Conservation (phyloP, 2,113 vertebrate species). For the Saguinus imperator region DNA sequence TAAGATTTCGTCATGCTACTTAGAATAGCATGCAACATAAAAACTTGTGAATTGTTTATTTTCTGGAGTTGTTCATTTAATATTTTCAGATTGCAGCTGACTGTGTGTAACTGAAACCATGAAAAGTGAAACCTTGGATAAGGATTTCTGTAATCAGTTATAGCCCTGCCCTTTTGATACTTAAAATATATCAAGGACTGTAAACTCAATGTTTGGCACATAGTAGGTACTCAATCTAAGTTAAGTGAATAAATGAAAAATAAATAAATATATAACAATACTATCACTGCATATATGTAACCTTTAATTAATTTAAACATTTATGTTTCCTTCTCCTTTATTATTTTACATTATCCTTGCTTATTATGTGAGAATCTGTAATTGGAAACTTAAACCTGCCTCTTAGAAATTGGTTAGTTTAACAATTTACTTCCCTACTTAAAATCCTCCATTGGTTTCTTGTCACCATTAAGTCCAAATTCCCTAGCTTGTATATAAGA, state of each 20-base stretch:
- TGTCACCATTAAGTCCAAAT: not conserved
- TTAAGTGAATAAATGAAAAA: slow-evolving; percentile 20
- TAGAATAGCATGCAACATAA: not conserved
- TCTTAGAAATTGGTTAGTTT: slow-evolving; percentile 23
- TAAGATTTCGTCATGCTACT: not conserved
- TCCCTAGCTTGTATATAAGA: not conserved
- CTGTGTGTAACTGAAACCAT: not conserved
- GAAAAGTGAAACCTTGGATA: not conserved
- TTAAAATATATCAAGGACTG: not conserved
- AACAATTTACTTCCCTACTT: not conserved
- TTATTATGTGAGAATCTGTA: not conserved
- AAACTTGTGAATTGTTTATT: not conserved
- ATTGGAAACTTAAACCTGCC: not conserved
- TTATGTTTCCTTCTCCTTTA: not conserved
- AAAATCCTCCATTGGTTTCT: not conserved
- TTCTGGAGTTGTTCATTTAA: not conserved
- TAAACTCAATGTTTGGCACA: not conserved
- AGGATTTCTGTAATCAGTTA: not conserved
- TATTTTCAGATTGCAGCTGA: not conserved
- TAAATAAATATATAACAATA: not conserved
- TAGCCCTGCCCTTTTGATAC: not conserved
- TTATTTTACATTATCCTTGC: slow-evolving; percentile 17
- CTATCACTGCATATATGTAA: not conserved
- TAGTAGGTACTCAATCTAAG: not conserved
- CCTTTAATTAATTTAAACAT: slow-evolving; percentile 2